Evolutionary conservation across 2,797 vertebrate species (phyloP), one percentile per base, ranked within the genome.

Genomic region (Leptatherina wallacei): DNA sequence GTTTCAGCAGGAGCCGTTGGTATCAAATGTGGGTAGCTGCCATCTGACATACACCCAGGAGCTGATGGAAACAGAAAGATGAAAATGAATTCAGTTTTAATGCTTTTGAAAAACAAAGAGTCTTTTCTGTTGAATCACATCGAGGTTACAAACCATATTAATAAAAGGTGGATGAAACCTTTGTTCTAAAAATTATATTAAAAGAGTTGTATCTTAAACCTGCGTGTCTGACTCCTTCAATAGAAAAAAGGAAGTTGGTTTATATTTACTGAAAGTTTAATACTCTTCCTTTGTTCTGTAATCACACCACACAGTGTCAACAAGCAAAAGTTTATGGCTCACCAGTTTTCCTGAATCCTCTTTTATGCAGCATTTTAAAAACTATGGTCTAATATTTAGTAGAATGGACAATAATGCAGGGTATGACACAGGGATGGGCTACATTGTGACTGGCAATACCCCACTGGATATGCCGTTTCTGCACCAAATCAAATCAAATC

Each of bases 1-100:
- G 96, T 95, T 89, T 99, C 97, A 59, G 97, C 93, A 9, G 98
- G 96, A 80, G 94, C 95, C 80, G 96, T 91, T 66, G 93, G 87
- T 74, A 93, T 83, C 0, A 91, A 33, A 55, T 94, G 90, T 68
- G 95, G 95, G 85, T 98, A 99, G 60, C 92, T 94, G 84, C 95
- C 95, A 60, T 95, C 96, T 84, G 96, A 96, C 63, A 93, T 85
- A 85, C 96, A 96, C 77, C 96, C 95, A 80, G 97, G 97, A 84
- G 92, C 98, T 99, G 91, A 79, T 75, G 80, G 36, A 65, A 54
- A 79, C 27, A 81, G 10, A 73, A 22, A 75, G 33, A 68, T 0
- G 8, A 10, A 73, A 33, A 20, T 42, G 2, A n/a, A 59, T 33
- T 0, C 6, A 38, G 63, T 38, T 27, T 12, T 27, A 11, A 27